A percentile compares a stretch with the other conserved stretches of the same genome.
These are phyloP conservation scores for Apodemus speciosus DNA, from an alignment of 2,113 vertebrate genomes.

Conservation along the genomic window DNA sequence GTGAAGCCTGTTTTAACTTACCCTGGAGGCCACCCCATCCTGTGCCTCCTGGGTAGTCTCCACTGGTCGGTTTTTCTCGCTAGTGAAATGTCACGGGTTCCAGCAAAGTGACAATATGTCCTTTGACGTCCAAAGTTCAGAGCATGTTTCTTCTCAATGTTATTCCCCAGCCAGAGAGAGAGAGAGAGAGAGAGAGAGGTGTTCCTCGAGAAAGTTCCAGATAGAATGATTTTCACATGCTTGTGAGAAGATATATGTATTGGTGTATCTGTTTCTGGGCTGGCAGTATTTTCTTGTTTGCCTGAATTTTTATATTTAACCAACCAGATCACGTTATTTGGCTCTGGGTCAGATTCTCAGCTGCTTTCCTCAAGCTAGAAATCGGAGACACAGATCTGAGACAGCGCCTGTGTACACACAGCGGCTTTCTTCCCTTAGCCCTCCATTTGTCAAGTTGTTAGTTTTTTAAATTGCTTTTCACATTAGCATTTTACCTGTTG, in stretches of 20 bases:
- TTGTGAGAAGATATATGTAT: conserved; percentile 69
- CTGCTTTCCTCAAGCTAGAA: conserved; percentile 60
- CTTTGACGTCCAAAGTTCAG: conserved; percentile 65
- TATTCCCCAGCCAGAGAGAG: conserved; percentile 38
- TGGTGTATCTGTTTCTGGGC: conserved; percentile 76
- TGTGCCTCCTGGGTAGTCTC: conserved; percentile 8
- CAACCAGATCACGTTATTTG: conserved; percentile 79
- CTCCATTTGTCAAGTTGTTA: conserved; percentile 40
- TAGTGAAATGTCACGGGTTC: conserved; percentile 84
- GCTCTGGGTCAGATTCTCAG: conserved; percentile 81
- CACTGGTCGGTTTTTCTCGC: conserved; percentile 53
- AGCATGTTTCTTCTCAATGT: conserved; percentile 55
- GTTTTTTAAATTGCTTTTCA: conserved; percentile 56
- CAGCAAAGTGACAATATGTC: conserved; percentile 71
- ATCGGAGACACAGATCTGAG: neutral
- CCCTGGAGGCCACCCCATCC: neutral
- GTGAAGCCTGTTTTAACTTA: neutral
- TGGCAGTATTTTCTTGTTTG: conserved; percentile 79
- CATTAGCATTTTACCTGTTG: conserved; percentile 53
- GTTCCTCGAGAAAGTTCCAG: conserved; percentile 83
- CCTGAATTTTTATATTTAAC: conserved; percentile 80
- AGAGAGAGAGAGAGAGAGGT: conserved; percentile 19
- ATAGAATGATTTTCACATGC: conserved; percentile 79
- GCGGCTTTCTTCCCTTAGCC: conserved; percentile 53
- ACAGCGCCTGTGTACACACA: neutral